These are phyloP conservation scores for Lochmaea crataegi DNA, from an alignment of 2,888 invertebrate genomes.

Conservation along the genomic window DNA sequence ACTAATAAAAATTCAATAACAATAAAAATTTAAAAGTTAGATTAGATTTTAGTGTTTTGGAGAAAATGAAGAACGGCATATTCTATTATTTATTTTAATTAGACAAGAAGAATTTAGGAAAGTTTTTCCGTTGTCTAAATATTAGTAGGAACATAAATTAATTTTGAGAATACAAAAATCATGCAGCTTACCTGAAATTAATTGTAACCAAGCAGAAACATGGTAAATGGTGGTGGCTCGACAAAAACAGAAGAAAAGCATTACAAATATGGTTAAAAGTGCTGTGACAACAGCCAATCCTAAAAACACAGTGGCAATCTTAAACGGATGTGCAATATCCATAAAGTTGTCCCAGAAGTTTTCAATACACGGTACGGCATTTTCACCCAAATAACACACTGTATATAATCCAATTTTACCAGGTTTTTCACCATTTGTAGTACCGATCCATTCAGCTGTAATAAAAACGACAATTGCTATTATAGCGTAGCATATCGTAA, in stretches of 20 bases:
- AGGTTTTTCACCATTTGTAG: constrained; percentile 80
- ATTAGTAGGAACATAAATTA: no score
- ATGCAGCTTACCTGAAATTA: constrained; percentile 85
- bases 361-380: constrained; percentile 85
- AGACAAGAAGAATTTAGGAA: no score
- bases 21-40: no score
- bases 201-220: constrained; percentile 94
- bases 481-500: constrained; percentile 96
- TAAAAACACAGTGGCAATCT: constrained; percentile 88
- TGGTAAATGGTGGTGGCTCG: constrained; percentile 93
- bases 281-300: constrained; percentile 88
- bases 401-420: constrained; percentile 95
- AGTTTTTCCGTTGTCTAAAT: no score
- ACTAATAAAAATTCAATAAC: no score
- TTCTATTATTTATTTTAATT: no score
- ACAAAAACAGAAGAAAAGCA: constrained; percentile 93
- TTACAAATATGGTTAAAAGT: constrained; percentile 85
- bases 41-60: no score
- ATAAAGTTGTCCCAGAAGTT: constrained; percentile 82
- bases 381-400: constrained; percentile 82
- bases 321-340: constrained; percentile 81
- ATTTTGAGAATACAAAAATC: no score
- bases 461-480: constrained; percentile 95
- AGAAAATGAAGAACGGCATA: no score
- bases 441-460: constrained; percentile 88